Evolutionary conservation across 1,140 invertebrate species (phyloP), one percentile per base, ranked within the genome.

Genomic region (Cotesia glomerata): DNA sequence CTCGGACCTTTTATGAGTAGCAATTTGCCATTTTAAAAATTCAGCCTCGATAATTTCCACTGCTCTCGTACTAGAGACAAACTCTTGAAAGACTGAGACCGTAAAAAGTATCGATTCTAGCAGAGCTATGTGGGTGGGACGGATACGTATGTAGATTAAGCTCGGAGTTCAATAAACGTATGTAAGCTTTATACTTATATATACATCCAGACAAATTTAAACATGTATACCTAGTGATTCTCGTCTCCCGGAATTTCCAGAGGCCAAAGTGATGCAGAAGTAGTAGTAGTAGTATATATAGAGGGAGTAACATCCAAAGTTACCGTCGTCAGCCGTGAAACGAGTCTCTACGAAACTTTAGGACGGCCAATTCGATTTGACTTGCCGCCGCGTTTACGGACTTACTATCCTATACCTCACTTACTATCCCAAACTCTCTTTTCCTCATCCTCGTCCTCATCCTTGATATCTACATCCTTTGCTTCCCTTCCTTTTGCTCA

Each of bases 331-430:
- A 66, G 51, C 69, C 70, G 72, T 77, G 74, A 77, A 77, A 75
- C 62, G 72, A 74, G 69, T 75, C 61, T 70, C 16, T 36, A 49
- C 39, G 71, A 74, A 76, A 75, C 72, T 78, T 74, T 45, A 67
- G 73, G 63, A 72, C 52, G 73, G 69, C 73, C 76, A 77, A 79
- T 79, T 77, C 74, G 73, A 79, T 77, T 77, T 77, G 73, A 79
- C 77, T 77, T 77, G 75, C 63, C 71, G 75, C 63, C 71, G 65
- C 73, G 71, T 67, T 71, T 74, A 74, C 67, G 63, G 54, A 74
- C 72, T n/a, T n/a, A n/a, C n/a, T n/a, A n/a, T n/a, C n/a, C n/a
- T 64, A 26, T 66, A 52, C 32, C 26, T 45, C 39, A 45, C 39
- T 45, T 45, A 11, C 36, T 49, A 54, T 52, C n/a, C 45, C 26